Evolutionary conservation across 2,113 vertebrate genomes (phyloP).

Genomic region (Cacatua alba): DNA sequence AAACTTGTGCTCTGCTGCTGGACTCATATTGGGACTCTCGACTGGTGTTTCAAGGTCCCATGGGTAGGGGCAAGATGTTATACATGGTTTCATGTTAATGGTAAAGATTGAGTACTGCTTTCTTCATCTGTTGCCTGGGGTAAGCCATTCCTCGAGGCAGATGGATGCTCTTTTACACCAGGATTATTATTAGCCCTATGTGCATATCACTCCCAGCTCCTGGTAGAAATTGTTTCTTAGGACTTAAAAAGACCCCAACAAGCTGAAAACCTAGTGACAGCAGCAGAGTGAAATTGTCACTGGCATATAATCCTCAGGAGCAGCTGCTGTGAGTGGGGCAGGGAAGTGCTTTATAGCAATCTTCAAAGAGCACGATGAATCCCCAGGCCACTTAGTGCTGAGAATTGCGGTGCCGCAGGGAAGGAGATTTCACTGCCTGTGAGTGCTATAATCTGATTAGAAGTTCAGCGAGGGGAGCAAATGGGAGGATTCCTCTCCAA

Average conservation of each 20-base stretch:
- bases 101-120: background rate
- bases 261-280: background rate
- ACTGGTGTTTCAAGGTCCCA: background rate
- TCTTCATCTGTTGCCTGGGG: background rate
- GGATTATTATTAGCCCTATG: background rate
- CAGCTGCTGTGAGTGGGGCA: background rate
- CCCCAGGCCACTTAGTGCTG: background rate
- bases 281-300: constrained; percentile 8
- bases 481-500: background rate
- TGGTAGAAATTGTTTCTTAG: background rate
- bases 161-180: background rate
- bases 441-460: constrained; percentile 6
- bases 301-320: constrained; percentile 28
- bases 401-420: background rate
- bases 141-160: background rate
- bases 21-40: background rate
- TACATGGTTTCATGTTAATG: background rate
- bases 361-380: constrained; percentile 1
- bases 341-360: background rate
- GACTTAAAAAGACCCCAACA: background rate
- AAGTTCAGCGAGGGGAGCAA: background rate
- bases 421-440: background rate
- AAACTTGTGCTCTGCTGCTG: background rate
- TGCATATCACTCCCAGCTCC: background rate
- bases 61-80: background rate